Evolutionary conservation across 2,797 vertebrate species (phyloP), one percentile per base, ranked within the genome.

Genomic region (Threskiornis aethiopicus): DNA sequence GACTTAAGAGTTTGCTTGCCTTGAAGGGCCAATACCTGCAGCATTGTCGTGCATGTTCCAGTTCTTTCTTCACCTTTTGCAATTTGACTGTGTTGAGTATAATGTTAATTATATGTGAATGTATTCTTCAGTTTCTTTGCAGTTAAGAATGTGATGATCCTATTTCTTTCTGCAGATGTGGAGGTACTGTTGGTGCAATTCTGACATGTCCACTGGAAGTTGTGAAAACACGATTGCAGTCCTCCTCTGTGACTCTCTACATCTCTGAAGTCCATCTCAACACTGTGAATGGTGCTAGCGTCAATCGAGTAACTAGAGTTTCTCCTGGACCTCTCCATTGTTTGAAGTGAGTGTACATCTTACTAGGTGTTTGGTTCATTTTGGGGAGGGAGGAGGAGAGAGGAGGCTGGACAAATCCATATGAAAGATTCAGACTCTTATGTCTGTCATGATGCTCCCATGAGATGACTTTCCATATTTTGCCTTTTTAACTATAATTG

Each of bases 131-230:
- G 19, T 75, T 57, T 92, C 47, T 35, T 79, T 49, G 26, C 49
- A 11, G 13, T 52, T 87, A 44, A 35, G 67, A 49, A 62, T 11
- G 3, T 52, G 52, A 25, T 35, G 17, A 29, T 58, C 29, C 20
- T 61, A 1, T 85, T 65, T 89, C n/a, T 82, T 33, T 93, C 87
- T 95, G 31, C 97, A 99, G 99, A 97, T 99, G 99, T 96, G 99
- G 99, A 87, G 99, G 99, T 94, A 99, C 99, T 62, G 99, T 99
- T 94, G 99, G 99, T 59, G 99, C 99, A 91, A 99, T 99, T 97
- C 98, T 99, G 98, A 99, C 99, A 92, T 99, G 99, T 98, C 99
- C 99, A 37, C 98, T 99, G 96, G 99, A 99, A 98, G 99, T 99
- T 97, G 99, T 99, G 81, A 99, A 99, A 97, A 99, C 99, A 54